phyloP scores from a whole-genome alignment of 2,113 vertebrate genomes.

The Equus quagga region DNA sequence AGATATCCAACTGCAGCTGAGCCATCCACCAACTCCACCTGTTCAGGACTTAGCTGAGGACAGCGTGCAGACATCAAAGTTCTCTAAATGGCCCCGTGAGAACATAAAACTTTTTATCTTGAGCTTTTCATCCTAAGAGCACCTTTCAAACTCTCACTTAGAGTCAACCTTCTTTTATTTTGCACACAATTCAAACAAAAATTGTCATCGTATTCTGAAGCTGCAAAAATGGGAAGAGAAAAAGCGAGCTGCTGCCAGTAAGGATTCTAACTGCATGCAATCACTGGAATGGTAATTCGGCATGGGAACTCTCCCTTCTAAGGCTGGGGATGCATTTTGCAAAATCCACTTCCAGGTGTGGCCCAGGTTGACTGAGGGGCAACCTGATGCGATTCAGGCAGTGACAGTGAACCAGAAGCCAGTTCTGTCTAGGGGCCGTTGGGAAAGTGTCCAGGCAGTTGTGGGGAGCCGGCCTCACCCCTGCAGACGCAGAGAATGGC shows the following conservation, averaged over 20 bases:
- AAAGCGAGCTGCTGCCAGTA: neutral
- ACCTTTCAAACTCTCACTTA: neutral
- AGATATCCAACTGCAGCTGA: fast-evolving
- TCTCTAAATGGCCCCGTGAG: neutral
- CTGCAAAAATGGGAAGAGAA: neutral
- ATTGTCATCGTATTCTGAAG: neutral
- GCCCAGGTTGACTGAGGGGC: too few species aligned
- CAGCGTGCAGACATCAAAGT: neutral
- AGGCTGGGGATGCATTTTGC: too few species aligned
- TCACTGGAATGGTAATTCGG: too few species aligned
- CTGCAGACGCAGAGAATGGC: neutral
- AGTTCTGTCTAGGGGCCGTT: fast-evolving
- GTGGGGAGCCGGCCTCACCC: neutral
- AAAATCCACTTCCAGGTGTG: too few species aligned
- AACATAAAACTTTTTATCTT: neutral
- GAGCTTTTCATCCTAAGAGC: neutral
- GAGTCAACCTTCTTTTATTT: neutral
- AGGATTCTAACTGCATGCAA: neutral
- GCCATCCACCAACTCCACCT: neutral
- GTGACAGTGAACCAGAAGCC: too few species aligned
- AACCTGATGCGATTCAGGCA: neutral
- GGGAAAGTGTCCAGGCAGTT: too few species aligned
- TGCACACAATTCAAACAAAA: neutral
- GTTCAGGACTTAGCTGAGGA: neutral
- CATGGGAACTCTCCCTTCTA: too few species aligned